Conservation (phyloP, 2,797 vertebrate species). For the Pempheris klunzingeri region DNA sequence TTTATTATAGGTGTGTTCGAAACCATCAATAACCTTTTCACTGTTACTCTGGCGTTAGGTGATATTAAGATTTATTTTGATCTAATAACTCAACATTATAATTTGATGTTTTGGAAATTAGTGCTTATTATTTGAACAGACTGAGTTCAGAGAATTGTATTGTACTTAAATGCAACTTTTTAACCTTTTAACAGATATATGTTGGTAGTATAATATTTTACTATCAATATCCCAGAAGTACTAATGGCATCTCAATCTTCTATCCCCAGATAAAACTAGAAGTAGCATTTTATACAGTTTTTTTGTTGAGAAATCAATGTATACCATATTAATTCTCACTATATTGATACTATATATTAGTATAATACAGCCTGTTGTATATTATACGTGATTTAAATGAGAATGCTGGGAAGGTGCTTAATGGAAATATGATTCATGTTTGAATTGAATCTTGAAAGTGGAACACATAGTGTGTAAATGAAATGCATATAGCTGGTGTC, state of each 20-base stretch:
- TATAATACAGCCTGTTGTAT: neutral
- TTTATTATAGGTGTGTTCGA: conserved; percentile 7
- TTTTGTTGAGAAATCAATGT: neutral
- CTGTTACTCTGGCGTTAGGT: neutral
- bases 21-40: neutral
- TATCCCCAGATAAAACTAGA: neutral
- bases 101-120: neutral
- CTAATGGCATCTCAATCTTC: neutral
- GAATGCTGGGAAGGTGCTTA: neutral
- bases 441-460: conserved; percentile 9
- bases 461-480: neutral
- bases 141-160: neutral
- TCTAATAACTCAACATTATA: neutral
- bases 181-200: neutral
- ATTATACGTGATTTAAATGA: neutral
- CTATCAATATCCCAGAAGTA: neutral
- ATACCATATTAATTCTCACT: too few species aligned
- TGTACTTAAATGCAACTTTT: neutral
- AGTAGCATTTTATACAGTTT: neutral
- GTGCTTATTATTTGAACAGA: neutral
- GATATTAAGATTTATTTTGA: neutral
- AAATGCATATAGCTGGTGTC: conserved; percentile 27
- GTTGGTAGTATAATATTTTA: neutral
- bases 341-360: too few species aligned
- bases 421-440: conserved; percentile 2